Base-by-base conservation (phyloP, 2,797 vertebrate species). In the Diglossa cyanea region DNA sequence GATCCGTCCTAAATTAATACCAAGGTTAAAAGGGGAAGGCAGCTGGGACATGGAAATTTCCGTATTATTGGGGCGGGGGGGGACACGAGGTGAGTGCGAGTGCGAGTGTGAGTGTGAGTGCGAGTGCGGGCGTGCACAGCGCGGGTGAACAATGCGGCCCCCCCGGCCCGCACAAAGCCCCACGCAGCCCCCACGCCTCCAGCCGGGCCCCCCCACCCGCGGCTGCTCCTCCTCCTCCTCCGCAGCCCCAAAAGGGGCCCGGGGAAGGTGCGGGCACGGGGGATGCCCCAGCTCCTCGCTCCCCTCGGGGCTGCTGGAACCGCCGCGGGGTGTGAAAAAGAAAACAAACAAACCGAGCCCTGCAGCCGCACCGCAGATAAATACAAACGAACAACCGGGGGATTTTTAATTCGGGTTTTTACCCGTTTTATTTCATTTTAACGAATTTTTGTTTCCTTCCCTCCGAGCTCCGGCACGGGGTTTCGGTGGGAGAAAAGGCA, bases 1-100 rank as follows among this genome's bases (percentile, higher is more conserved):
- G 92, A 91, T 67, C 86, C 42, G 94, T 85, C 95, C 95, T 60
- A 94, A 97, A 96, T 96, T 54, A 91, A 95, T 84, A 95, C 91
- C 95, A 54, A 94, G 91, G 78, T 91, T 82, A 95, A 96, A 96
- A 93, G 83, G 93, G 87, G 61, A 88, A 79, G 79, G 86, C 76
- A 92, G 71, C 88, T 93, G 90, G 87, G 82, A 92, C 80, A 45
- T 94, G 76, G 95, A 94, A 93, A 93, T 92, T 89, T 94, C 89
- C 76, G 82, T 91, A 2, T 82, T 89, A 35, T 14, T 21, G 39
- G 53, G 71, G 31, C 31, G n/a, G 50, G 23, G 66, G 25, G 31
- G 44, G 10, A 44, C 17, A 19, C 8, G 72, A 67, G 45, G 72
- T 68, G 66, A 61, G 55, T 30, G 68, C 5, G n/a, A 25, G 60